Percentiles rank a stretch among this genome's conserved stretches.
These are phyloP conservation scores for Falco novaeseelandiae DNA, from an alignment of 2,797 vertebrate genomes.

Conservation along the genomic window DNA sequence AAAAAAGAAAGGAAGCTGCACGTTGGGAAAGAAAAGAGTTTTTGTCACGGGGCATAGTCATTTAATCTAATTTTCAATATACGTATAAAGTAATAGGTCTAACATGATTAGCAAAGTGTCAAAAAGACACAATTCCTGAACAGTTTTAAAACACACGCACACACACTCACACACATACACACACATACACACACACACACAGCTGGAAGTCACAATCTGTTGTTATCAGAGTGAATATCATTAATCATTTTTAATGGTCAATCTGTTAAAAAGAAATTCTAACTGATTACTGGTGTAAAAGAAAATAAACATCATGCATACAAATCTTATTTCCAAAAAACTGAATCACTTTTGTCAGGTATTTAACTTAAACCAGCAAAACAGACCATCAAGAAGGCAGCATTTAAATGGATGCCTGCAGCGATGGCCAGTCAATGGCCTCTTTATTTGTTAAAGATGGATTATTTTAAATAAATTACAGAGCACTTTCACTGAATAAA, in stretches of 20 bases:
- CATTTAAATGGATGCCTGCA: conserved; percentile 92
- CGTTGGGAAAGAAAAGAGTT: conserved; percentile 42
- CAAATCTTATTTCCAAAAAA: conserved; percentile 75
- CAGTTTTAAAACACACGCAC: background rate
- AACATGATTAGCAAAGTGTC: conserved; percentile 53
- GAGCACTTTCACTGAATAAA: conserved; percentile 99
- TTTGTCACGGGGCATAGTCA: conserved; percentile 48
- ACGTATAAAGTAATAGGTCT: conserved; percentile 53
- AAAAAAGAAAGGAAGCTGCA: background rate
- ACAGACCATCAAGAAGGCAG: conserved; percentile 83
- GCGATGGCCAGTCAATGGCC: conserved; percentile 91
- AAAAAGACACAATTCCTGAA: conserved; percentile 56
- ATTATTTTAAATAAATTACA: conserved; percentile 99
- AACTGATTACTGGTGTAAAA: conserved; percentile 72
- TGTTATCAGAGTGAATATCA: conserved; percentile 69
- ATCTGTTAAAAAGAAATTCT: conserved; percentile 61
- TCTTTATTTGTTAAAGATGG: conserved; percentile 99
- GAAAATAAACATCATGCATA: conserved; percentile 75
- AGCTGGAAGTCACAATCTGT: conserved; percentile 44
- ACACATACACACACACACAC: background rate
- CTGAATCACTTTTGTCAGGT: conserved; percentile 83
- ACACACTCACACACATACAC: no score
- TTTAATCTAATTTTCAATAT: conserved; percentile 69
- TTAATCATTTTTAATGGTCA: conserved; percentile 80
- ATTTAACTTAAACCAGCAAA: conserved; percentile 84